These are phyloP conservation scores for Stigmatopora nigra DNA, from an alignment of 2,113 vertebrate species.

Conservation along the genomic window DNA sequence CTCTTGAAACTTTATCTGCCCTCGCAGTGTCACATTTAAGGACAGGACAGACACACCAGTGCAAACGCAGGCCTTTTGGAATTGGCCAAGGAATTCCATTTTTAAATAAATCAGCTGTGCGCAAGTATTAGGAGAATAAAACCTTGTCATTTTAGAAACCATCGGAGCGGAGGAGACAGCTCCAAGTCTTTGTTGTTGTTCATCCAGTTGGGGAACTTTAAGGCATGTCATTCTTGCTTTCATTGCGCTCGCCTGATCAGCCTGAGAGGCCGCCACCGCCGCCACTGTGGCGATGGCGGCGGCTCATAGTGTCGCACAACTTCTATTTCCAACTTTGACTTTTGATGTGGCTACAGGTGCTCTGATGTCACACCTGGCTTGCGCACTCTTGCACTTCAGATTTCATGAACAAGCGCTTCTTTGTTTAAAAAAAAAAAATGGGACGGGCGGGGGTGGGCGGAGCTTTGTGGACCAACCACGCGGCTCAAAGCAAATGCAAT, in stretches of 20 bases:
- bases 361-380: conserved; percentile 34
- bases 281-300: neutral
- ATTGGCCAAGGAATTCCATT: neutral
- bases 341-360: neutral
- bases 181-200: conserved; percentile 11
- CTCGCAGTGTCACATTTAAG: conserved; percentile 43
- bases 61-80: conserved; percentile 13
- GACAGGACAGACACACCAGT: conserved; percentile 20
- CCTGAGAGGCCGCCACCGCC: conserved; percentile 12
- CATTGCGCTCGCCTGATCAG: conserved; percentile 16
- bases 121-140: conserved; percentile 31
- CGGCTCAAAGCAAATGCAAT: conserved; percentile 7
- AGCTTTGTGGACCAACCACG: conserved; percentile 12
- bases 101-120: neutral
- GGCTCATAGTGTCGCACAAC: neutral
- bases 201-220: conserved; percentile 40
- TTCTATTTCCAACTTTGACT: neutral
- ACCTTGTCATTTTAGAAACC: neutral
- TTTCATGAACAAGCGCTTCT: conserved; percentile 32
- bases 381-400: conserved; percentile 36
- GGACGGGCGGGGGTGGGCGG: conserved; percentile 1
- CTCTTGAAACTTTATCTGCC: conserved; percentile 36
- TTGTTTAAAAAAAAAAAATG: conserved; percentile 17
- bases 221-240: conserved; percentile 51
- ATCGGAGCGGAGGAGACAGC: neutral